Base-by-base conservation (phyloP, 1,140 invertebrate genomes). In the Rhynchophorus ferrugineus region DNA sequence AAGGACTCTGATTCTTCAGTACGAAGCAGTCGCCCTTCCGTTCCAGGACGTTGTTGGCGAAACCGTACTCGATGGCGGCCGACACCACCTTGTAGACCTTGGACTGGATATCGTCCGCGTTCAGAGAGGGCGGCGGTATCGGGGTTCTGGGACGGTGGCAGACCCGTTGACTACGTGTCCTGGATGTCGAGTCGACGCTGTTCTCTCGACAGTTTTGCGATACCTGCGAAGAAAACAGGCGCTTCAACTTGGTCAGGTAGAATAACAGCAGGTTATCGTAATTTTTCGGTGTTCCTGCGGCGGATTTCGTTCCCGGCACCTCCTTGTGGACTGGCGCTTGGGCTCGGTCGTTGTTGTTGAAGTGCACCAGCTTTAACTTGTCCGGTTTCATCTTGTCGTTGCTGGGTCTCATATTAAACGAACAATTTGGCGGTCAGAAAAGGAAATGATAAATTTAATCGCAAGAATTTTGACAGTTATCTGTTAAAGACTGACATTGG, bases 61-160 rank as follows among this genome's bases (percentile, higher is more conserved):
- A 58, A 18, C 57, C 57, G 14, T 58, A 54, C 46, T 58, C 48
- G 5, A 58, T 38, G 13, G 57, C 57, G 9, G 47, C 53, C 11
- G 38, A 48, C 3, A 59, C 53, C 9, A 59, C 46, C 6, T 52
- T 56, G 45, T 56, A 59, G 8, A 56, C 39, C 14, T 59, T 52
- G 5, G 49, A 8, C 14, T 53, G 37, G 6, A 59, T 34, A 6
- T 49, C 45, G 8, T 19, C 19, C 13, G 3, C 3, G n/a, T 20
- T 16, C 11, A 20, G 18, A 1, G 50, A 34, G 17, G 48, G 29
- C 1, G 22, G 22, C 8, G 24, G 13, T 17, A 19, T 43, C 19
- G 5, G 46, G 16, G 1, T 13, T 49, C 22, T 48, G 9, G 19
- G 36, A 21, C 37, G 44, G 16, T 35, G 13, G 18, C n/a, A 1